Base-by-base conservation (phyloP, 2,113 vertebrate species). In the Australoheros scitulus region DNA sequence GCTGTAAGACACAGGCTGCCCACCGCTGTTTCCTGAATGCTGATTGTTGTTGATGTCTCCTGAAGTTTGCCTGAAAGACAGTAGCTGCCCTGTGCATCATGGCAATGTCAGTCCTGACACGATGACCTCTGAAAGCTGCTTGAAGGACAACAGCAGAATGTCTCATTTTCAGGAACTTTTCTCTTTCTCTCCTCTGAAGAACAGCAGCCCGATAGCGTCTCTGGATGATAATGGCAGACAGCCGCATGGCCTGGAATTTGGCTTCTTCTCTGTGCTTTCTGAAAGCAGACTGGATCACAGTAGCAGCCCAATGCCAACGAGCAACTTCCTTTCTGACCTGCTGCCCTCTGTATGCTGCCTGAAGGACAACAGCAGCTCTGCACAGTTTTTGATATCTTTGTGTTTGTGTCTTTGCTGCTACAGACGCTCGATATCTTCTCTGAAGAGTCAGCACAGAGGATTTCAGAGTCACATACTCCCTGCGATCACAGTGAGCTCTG, bases 141-240 rank as follows among this genome's bases (percentile, higher is more conserved):
- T 99, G 98, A 6, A 97, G 47, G 78, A 77, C 61, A 13, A 96
- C 0, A 0, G 89, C 89, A 0, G 79, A 84, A 0, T 11, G 63
- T 17, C 79, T 90, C 0, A 92, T 22, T 6, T n/a, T 56, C 1
- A 96, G 36, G 81, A 96, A 98, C 2, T 70, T 86, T 13, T 84
- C 81, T 3, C 50, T 92, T 4, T 96, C 93, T 5, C 1, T 15
- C 70, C 80, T 95, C 5, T 95, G 91, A 47, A 93, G 70, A 70
- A 75, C 1, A 29, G 29, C 4, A 3, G 95, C 94, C 81, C 96
- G 94, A 15, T 95, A 97, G 24, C 68, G 80, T 72, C 88, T 94
- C 87, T 99, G 97, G 89, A 98, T 96, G 64, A 95, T 15, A 18
- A 95, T 7, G 38, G 96, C 93, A 2, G 97, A 96, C 61, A 83